A percentile compares a stretch with the other conserved stretches of the same genome.
Conservation (phyloP, 2,888 invertebrate species). For the Dryobotodes eremita region DNA sequence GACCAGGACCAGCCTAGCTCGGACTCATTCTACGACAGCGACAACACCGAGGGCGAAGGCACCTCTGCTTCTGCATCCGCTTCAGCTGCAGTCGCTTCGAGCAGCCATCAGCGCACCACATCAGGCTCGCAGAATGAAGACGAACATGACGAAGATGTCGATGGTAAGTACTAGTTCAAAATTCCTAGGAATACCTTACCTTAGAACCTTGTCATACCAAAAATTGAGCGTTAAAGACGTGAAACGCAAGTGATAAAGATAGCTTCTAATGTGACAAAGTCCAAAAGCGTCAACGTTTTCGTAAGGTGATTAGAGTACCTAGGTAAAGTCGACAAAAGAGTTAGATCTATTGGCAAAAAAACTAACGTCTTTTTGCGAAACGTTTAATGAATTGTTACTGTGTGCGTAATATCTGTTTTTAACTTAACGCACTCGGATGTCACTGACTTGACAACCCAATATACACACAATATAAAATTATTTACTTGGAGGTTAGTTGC, state of each 20-base stretch:
- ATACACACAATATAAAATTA: not conserved
- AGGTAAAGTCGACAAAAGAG: not conserved
- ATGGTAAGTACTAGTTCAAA: slow-evolving; percentile 83
- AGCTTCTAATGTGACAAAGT: not conserved
- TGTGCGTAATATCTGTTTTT: not conserved
- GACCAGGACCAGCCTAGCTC: slow-evolving; percentile 95
- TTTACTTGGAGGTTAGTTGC: not conserved
- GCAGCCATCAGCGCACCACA: slow-evolving; percentile 87
- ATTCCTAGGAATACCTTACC: not conserved
- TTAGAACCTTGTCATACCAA: not conserved
- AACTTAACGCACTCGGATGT: not conserved
- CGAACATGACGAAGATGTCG: slow-evolving; percentile 92
- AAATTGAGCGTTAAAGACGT: not conserved
- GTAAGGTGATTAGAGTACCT: not conserved
- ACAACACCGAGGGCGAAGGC: slow-evolving; percentile 93
- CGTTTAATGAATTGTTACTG: not conserved
- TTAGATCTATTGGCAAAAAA: not conserved
- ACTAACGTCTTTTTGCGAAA: not conserved
- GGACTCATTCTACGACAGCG: slow-evolving; percentile 97
- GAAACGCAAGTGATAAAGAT: not conserved
- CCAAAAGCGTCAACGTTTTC: not conserved
- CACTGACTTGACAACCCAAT: not conserved
- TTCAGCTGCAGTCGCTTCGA: slow-evolving; percentile 76
- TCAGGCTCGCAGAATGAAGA: slow-evolving; percentile 91
- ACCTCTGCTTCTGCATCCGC: slow-evolving; percentile 79